Percentiles rank a stretch among this genome's conserved stretches.
Conservation (phyloP, 2,797 vertebrate species). For the Girardinus metallicus region DNA sequence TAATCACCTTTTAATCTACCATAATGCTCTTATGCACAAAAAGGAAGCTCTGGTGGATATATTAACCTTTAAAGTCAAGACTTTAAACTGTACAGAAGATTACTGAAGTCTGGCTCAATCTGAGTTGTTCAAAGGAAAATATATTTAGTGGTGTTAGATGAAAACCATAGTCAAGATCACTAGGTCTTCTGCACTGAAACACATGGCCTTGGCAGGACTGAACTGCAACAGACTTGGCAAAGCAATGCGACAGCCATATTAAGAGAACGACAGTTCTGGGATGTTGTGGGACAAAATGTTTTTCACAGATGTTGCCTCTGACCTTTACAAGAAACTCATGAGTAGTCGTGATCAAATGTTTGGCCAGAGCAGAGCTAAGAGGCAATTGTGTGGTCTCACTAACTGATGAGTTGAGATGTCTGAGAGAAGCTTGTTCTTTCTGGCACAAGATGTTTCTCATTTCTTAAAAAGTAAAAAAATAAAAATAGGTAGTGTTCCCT, state of each 20-base stretch:
- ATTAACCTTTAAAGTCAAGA: slow-evolving; percentile 52
- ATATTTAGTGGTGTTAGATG: slow-evolving; percentile 64
- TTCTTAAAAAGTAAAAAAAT: slow-evolving; percentile 59
- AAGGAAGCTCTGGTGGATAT: slow-evolving; percentile 46
- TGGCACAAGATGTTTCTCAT: slow-evolving; percentile 67
- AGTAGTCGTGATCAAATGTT: slow-evolving; percentile 73
- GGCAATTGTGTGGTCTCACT: slow-evolving; percentile 51
- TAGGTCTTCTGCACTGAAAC: slow-evolving; percentile 37
- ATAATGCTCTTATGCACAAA: slow-evolving; percentile 43
- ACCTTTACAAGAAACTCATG: slow-evolving; percentile 74
- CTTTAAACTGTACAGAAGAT: slow-evolving; percentile 43
- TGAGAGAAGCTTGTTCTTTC: slow-evolving; percentile 64
- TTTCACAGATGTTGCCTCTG: slow-evolving; percentile 78
- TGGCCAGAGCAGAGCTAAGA: slow-evolving; percentile 65
- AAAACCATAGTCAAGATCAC: slow-evolving; percentile 60
- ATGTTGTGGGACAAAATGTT: slow-evolving; percentile 75
- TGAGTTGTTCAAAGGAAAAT: slow-evolving; percentile 59
- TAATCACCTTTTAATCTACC: slow-evolving; percentile 51
- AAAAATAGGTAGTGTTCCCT: slow-evolving; percentile 70
- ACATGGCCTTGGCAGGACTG: slow-evolving; percentile 50
- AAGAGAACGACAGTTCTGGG: slow-evolving; percentile 63
- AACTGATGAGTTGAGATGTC: slow-evolving; percentile 75
- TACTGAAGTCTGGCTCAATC: slow-evolving; percentile 46
- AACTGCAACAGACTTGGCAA: slow-evolving; percentile 63
- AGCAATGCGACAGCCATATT: slow-evolving; percentile 50